Percentiles rank a stretch among this genome's conserved stretches.
Evolutionary conservation across 1,140 invertebrate genomes (phyloP).

Genomic region (Theocolax elegans): DNA sequence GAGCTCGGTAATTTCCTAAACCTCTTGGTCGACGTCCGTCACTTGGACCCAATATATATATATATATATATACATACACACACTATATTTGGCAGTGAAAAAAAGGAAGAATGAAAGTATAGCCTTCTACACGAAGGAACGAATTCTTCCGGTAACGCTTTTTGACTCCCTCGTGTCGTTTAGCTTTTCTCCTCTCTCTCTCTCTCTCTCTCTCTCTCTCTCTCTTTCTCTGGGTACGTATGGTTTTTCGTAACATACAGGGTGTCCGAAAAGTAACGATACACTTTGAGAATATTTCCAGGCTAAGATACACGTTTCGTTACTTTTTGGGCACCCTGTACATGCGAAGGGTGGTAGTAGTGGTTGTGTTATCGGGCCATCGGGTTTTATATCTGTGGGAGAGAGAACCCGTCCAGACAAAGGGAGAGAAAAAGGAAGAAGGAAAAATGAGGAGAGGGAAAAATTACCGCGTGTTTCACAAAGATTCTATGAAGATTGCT

Average conservation of each 20-base stretch:
- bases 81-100: too few relatives aligned
- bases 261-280: too few relatives aligned
- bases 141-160: constrained; percentile 12
- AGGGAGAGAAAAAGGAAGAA: constrained; percentile 32
- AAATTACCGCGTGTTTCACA: constrained; percentile 65
- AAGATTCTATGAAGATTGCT: constrained; percentile 70
- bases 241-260: too few relatives aligned
- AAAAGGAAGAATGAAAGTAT: constrained; percentile 16
- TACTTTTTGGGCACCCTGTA: too few relatives aligned
- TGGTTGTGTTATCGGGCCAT: constrained; percentile 70
- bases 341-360: constrained; percentile 53
- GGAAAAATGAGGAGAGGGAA: constrained; percentile 36
- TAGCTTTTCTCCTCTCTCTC: too few relatives aligned
- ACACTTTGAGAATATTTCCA: too few relatives aligned
- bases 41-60: not conserved
- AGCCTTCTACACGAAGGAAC: too few relatives aligned
- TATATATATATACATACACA: not conserved
- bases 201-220: too few relatives aligned
- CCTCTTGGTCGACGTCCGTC: constrained; percentile 35
- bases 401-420: too few relatives aligned
- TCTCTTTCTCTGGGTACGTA: too few relatives aligned
- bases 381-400: constrained; percentile 68
- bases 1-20: constrained; percentile 51
- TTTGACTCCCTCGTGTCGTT: too few relatives aligned
- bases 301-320: too few relatives aligned